Evolutionary conservation across 2,888 invertebrate genomes (phyloP).

Genomic region (Caenorhabditis sulstoni): DNA sequence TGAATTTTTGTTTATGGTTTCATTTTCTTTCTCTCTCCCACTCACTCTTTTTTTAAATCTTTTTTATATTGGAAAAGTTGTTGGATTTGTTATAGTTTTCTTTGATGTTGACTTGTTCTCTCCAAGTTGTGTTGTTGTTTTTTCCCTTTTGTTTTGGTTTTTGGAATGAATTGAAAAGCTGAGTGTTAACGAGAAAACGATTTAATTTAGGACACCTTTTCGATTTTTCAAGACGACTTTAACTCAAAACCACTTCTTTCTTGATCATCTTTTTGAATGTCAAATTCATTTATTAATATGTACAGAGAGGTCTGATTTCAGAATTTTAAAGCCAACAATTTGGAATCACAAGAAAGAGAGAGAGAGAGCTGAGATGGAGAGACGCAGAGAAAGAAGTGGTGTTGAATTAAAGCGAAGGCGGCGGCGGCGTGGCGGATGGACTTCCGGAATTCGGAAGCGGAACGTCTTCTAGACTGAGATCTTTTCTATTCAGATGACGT

Average conservation of each 20-base stretch:
- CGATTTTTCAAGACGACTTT: too few species aligned
- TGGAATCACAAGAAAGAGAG: slow-evolving; percentile 27
- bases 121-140: not conserved
- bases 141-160: not conserved
- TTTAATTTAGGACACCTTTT: slow-evolving; percentile 1
- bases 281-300: slow-evolving; percentile 46
- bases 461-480: slow-evolving; percentile 1
- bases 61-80: slow-evolving; percentile 1
- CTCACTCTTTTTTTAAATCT: slow-evolving; percentile 11
- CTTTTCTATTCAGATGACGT: not conserved
- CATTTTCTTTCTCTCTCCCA: slow-evolving; percentile 16
- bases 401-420: slow-evolving; percentile 46
- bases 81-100: slow-evolving; percentile 7
- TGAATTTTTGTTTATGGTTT: slow-evolving; percentile 20
- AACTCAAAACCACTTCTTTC: slow-evolving; percentile 38
- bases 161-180: not conserved
- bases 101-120: slow-evolving; percentile 7
- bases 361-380: slow-evolving; percentile 8
- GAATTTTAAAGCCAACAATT: slow-evolving; percentile 33
- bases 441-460: too few species aligned
- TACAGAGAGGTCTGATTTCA: slow-evolving; percentile 26
- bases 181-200: not conserved
- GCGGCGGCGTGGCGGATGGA: not conserved
- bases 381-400: slow-evolving; percentile 37
- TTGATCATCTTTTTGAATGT: slow-evolving; percentile 4